phyloP scores from a whole-genome alignment of 2,888 invertebrate species.

The Papilio demoleus region DNA sequence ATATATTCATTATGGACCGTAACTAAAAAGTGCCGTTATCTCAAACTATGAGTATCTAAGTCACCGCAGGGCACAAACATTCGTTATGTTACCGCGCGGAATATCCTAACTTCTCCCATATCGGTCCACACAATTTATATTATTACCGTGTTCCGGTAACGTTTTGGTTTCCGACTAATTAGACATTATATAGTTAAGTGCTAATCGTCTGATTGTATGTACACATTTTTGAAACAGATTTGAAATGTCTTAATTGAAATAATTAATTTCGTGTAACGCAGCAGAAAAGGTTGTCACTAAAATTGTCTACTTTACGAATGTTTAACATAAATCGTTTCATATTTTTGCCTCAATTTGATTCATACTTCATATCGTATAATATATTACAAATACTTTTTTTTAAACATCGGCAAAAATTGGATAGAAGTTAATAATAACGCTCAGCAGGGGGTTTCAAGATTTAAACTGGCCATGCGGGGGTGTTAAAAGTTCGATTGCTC shows the following conservation, averaged over 20 bases:
- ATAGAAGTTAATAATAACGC: constrained; percentile 48
- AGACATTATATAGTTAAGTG: not conserved
- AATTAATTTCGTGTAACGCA: too few relatives aligned
- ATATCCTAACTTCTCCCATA: constrained; percentile 17
- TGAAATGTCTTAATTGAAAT: too few relatives aligned
- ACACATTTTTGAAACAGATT: too few relatives aligned
- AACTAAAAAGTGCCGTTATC: constrained; percentile 20
- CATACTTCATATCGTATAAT: not conserved
- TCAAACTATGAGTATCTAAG: not conserved
- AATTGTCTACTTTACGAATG: not conserved
- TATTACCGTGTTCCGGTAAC: constrained; percentile 2
- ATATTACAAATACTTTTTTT: constrained; percentile 20
- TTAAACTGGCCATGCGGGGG: constrained; percentile 47
- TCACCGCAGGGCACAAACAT: constrained; percentile 15
- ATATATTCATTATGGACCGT: constrained; percentile 6
- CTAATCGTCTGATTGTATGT: not conserved
- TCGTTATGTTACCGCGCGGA: constrained; percentile 15
- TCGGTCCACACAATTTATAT: constrained; percentile 17
- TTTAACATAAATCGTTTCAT: not conserved
- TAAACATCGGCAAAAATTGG: constrained; percentile 34
- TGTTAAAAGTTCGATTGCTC: constrained; percentile 48
- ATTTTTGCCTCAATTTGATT: not conserved
- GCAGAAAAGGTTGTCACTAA: not conserved
- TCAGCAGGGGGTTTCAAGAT: constrained; percentile 48
- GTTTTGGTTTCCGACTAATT: constrained; percentile 1